Evolutionary conservation across 2,797 vertebrate genomes (phyloP).

Genomic region (Hemitrygon akajei): DNA sequence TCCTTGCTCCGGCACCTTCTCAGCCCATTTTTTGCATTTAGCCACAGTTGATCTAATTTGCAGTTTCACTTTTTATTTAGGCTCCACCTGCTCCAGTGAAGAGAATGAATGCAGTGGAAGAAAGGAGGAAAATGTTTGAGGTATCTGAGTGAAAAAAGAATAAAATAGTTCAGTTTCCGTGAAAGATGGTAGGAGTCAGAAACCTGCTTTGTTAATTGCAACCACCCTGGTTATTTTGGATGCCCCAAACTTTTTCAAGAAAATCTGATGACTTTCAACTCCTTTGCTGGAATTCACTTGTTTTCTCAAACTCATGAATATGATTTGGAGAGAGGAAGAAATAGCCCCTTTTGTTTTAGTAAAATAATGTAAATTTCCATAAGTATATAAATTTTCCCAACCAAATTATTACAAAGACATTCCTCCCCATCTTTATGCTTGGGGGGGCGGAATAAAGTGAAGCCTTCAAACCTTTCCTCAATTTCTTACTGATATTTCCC

Average conservation of each 20-base stretch:
- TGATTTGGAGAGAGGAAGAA: not conserved
- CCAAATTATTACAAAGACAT: slow-evolving; percentile 12
- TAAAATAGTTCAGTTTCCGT: slow-evolving; percentile 10
- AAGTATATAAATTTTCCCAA: not conserved
- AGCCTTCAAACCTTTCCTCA: slow-evolving; percentile 52
- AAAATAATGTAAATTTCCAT: not conserved
- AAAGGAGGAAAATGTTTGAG: slow-evolving; percentile 82
- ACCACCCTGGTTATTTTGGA: not conserved
- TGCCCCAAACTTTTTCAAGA: not conserved
- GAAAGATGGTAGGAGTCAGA: not conserved
- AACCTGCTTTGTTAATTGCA: not conserved
- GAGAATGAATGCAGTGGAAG: slow-evolving; percentile 74
- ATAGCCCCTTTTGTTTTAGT: too few relatives aligned
- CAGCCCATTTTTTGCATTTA: not conserved
- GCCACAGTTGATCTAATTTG: slow-evolving; percentile 58
- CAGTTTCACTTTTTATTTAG: slow-evolving; percentile 76
- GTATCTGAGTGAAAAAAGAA: slow-evolving; percentile 54
- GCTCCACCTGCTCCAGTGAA: slow-evolving; percentile 67
- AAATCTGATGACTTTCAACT: not conserved
- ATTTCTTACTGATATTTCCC: slow-evolving; percentile 48
- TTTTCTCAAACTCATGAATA: not conserved
- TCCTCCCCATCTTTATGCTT: slow-evolving; percentile 36
- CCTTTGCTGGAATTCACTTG: not conserved
- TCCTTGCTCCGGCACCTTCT: not conserved
- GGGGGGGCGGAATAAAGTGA: slow-evolving; percentile 36